A percentile compares a stretch with the other conserved stretches of the same genome.
Conservation (phyloP, 2,888 invertebrate species). For the Epirrhoe tristata region DNA sequence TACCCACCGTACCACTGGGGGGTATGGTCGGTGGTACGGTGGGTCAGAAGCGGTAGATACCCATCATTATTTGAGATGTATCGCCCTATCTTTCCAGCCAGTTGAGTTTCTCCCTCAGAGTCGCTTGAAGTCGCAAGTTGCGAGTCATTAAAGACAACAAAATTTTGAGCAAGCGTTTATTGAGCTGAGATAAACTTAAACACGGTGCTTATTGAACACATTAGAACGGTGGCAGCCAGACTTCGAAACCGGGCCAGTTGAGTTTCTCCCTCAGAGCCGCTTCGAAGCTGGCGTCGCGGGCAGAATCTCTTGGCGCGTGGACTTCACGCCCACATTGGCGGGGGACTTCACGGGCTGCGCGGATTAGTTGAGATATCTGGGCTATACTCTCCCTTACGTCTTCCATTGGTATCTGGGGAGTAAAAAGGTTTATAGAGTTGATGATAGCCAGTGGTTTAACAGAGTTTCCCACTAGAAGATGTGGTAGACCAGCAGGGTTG, state of each 20-base stretch:
- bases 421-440: slow-evolving; percentile 11
- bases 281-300: slow-evolving; percentile 77
- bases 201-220: slow-evolving; percentile 65
- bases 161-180: slow-evolving; percentile 50
- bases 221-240: slow-evolving; percentile 84
- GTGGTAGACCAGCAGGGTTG: too few species aligned
- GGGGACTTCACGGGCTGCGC: slow-evolving; percentile 74
- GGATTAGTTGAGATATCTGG: slow-evolving; percentile 72
- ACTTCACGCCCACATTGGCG: slow-evolving; percentile 67
- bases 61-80: too few species aligned
- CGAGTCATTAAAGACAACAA: background rate
- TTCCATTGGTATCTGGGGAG: slow-evolving; percentile 64
- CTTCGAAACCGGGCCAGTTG: slow-evolving; percentile 79
- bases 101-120: too few species aligned
- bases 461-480: too few species aligned
- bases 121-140: too few species aligned
- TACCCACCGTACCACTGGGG: too few species aligned
- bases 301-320: slow-evolving; percentile 69
- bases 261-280: slow-evolving; percentile 83
- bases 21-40: too few species aligned
- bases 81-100: too few species aligned
- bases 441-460: background rate
- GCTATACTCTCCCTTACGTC: slow-evolving; percentile 78
- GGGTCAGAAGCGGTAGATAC: too few species aligned
- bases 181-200: slow-evolving; percentile 44